phyloP scores from a whole-genome alignment of 2,888 invertebrate genomes.

The Drosophila pseudotalamancana region DNA sequence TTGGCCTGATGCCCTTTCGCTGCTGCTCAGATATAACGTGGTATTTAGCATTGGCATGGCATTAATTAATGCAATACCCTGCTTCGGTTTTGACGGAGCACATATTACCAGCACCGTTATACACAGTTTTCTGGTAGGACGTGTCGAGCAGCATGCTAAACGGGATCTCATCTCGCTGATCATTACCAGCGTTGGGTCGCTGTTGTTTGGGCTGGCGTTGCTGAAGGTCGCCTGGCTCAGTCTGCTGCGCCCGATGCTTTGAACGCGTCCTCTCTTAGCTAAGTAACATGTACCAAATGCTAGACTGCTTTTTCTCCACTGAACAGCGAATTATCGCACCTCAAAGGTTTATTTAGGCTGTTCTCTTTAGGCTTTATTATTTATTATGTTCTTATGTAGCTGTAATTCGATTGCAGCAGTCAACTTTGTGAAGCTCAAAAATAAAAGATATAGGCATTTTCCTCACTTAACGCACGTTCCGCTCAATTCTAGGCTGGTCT shows the following conservation, averaged over 20 bases:
- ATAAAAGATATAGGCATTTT: constrained; percentile 40
- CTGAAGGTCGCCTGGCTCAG: constrained; percentile 86
- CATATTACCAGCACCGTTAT: constrained; percentile 91
- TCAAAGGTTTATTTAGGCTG: constrained; percentile 60
- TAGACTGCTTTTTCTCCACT: constrained; percentile 56
- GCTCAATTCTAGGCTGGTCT: constrained; percentile 87
- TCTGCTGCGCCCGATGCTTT: constrained; percentile 71
- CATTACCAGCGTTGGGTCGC: constrained; percentile 90
- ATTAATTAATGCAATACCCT: constrained; percentile 95
- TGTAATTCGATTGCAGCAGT: constrained; percentile 28
- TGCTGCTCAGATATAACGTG: constrained; percentile 91
- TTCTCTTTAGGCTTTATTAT: constrained; percentile 30
- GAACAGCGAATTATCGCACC: constrained; percentile 62
- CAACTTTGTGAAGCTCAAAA: constrained; percentile 65
- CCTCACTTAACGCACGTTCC: constrained; percentile 59
- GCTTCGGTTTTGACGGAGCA: constrained; percentile 97
- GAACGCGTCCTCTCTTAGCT: not conserved
- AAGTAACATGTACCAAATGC: constrained; percentile 32
- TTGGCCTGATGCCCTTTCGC: constrained; percentile 89
- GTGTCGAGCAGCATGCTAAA: constrained; percentile 85
- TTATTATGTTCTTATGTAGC: constrained; percentile 26
- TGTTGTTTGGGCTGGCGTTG: constrained; percentile 88
- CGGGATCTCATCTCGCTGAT: constrained; percentile 88
- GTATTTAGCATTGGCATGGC: constrained; percentile 96
- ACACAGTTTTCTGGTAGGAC: constrained; percentile 86